Evolutionary conservation across 2,797 vertebrate genomes (phyloP), one percentile per base, ranked within the genome.

Genomic region (Lutjanus campechanus): DNA sequence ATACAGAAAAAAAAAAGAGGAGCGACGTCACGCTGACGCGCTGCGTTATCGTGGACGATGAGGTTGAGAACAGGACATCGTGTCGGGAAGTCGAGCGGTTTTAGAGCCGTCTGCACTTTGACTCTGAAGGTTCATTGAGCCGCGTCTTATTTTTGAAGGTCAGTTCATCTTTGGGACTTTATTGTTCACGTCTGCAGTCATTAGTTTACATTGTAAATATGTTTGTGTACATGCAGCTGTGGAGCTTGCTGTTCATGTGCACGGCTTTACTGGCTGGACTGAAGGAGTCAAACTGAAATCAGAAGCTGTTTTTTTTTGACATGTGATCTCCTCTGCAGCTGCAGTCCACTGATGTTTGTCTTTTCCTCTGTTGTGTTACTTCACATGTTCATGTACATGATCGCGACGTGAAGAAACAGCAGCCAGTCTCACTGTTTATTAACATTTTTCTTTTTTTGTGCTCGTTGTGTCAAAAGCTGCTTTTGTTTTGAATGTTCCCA

Each of bases 131-230:
- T 22, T 56, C 49, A 46, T 9, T 69, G 73, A 77, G 75, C 54
- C 66, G 11, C 46, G 7, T 41, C 36, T 66, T 50, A 50, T 61
- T 74, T 36, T 73, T 70, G 12, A 69, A 81, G 63, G 46, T 47
- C 66, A 8, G 49, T 68, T 49, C 6, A 11, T 51, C 25, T 59
- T 53, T 54, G 44, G 58, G 22, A 11, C 46, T 15, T 47, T 17
- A 8, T 36, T 11, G 47, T 58, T 17, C 41, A 55, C 17, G 8
- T 70, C 43, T 59, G 1, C 50, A 71, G 74, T 72, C 65, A 0
- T 46, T 77, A 47, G 83, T 90, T 88, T 90, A 82, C 80, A 61
- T 16, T 90, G 88, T 91, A 86, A 85, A 92, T 91, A 85, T 61
- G n/a, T 79, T 12, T 0, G n/a, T 2, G 36, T 60, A 1, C 59